Base-by-base conservation (phyloP, 2,888 invertebrate species). In the Limnephilus auricula region DNA sequence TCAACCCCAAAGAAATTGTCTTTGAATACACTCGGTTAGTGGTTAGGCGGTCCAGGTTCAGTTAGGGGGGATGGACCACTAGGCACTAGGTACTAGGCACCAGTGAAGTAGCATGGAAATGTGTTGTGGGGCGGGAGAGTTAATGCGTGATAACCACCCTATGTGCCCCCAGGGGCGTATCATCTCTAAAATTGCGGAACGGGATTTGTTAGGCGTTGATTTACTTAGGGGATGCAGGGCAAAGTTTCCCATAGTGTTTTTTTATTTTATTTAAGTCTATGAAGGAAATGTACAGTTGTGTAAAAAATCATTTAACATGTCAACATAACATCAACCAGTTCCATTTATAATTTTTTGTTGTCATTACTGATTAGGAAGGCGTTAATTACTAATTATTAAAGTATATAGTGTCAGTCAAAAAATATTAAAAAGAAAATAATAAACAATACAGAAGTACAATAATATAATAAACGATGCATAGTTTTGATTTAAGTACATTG, bases 131-230 rank as follows among this genome's bases (percentile, higher is more conserved):
- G 87, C 31, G 50, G 90, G 90, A 85, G 89, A 92, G 91, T 93
- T 93, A 93, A 93, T 92, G 92, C 92, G 92, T 92, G 92, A 92
- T 93, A 93, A 93, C 93, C 91, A 91, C 90, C 50, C 90, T 91
- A 92, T 91, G 93, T 83, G 91, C 89, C 93, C 93, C 93, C 30
- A 79, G 93, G 92, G 93, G 87, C 91, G 90, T 90, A 93, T 93
- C 93, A 92, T 93, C 93, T 91, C 92, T 92, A 92, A 91, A 93
- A 93, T 91, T 92, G 93, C 92, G 92, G 79, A 85, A 45, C 91
- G 93, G 93, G 93, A 92, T 91, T 93, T 92, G 91, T 90, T 90
- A 92, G 91, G 89, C 91, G 89, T 91, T 93, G 93, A 93, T 93
- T 93, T 93, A 93, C 93, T 93, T 90, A 92, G 90, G 90, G 90